Evolutionary conservation across 2,888 invertebrate species (phyloP), one percentile per base, ranked within the genome.

Genomic region (Agrochola circellaris): DNA sequence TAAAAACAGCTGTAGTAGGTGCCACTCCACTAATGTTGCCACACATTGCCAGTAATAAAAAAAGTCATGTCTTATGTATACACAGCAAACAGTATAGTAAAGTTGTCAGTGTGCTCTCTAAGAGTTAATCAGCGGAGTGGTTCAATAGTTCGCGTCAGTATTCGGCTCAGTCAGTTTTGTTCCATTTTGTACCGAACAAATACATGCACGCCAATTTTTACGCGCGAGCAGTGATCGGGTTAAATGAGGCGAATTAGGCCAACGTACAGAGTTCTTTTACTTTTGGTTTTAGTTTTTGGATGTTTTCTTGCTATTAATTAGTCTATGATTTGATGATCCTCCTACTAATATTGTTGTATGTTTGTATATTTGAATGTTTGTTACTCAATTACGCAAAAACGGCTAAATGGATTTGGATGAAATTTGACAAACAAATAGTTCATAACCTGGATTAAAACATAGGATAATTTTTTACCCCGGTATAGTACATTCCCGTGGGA

Each of bases 71-170:
- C 2, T 30, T 30, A 23, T 6, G 61, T 45, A 5, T 38, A 56
- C 69, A 34, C 23, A 65, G 60, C 34, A 71, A 70, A 66, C 26
- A 51, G 30, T 48, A 48, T 11, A 51, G 51, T 42, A 54, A 56
- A 26, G 34, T 51, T 79, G 82, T 30, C 64, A 83, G 60, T 17
- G 38, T 13, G 66, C 67, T 51, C 83, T 38, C n/a, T 82, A 51
- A 75, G 85, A 76, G 75, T 81, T 81, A 81, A 87, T 87, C 87
- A 88, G 75, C 34, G 75, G 75, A 87, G 86, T 87, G 81, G 77
- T 79, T 58, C 81, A 81, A 86, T 86, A 87, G 75, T 77, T 77
- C 67, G 48, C 65, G 74, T 65, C 73, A 62, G 86, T 77, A 61
- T 78, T 61, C 83, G 75, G 68, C 79, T 79, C 85, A 65, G 77